Conservation (phyloP, 2,113 vertebrate species). For the Ptilonorhynchus violaceus region DNA sequence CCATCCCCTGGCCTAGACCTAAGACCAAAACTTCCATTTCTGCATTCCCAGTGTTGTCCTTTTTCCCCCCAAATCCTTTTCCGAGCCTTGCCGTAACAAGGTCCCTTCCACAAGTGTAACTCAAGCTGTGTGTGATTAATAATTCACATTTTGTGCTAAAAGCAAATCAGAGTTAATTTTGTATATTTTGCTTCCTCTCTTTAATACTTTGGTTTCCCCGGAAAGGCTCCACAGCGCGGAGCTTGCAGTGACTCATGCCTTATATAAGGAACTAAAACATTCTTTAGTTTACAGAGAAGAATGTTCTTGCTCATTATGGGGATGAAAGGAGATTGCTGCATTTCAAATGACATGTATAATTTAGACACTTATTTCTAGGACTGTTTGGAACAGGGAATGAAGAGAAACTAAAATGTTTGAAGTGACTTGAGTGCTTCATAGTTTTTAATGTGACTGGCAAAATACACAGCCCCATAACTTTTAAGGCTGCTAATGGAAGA, state of each 20-base stretch:
- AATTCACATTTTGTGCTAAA: conserved; percentile 32
- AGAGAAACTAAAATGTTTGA: conserved; percentile 55
- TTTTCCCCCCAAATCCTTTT: neutral
- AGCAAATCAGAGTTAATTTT: conserved; percentile 19
- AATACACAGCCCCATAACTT: conserved; percentile 7
- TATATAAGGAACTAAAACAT: conserved; percentile 22
- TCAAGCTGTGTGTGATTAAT: neutral
- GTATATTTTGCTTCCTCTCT: neutral
- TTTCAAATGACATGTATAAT: conserved; percentile 61
- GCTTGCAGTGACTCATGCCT: neutral
- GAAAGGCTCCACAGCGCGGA: neutral
- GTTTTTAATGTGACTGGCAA: conserved; percentile 24
- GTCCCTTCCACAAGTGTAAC: neutral
- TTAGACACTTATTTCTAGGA: conserved; percentile 57
- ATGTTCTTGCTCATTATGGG: conserved; percentile 49
- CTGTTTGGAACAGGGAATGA: conserved; percentile 40
- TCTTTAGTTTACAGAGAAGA: conserved; percentile 20
- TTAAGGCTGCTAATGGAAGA: conserved; percentile 2
- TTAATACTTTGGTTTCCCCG: neutral
- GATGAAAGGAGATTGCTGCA: conserved; percentile 53
- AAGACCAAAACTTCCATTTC: neutral
- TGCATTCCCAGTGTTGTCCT: neutral
- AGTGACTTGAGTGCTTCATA: conserved; percentile 38
- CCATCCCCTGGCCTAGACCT: fast-evolving
- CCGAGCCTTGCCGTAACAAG: neutral